Percentiles rank a stretch among this genome's conserved stretches.
phyloP scores from a whole-genome alignment of 1,140 invertebrate species.

The Zaprionus capensis region DNA sequence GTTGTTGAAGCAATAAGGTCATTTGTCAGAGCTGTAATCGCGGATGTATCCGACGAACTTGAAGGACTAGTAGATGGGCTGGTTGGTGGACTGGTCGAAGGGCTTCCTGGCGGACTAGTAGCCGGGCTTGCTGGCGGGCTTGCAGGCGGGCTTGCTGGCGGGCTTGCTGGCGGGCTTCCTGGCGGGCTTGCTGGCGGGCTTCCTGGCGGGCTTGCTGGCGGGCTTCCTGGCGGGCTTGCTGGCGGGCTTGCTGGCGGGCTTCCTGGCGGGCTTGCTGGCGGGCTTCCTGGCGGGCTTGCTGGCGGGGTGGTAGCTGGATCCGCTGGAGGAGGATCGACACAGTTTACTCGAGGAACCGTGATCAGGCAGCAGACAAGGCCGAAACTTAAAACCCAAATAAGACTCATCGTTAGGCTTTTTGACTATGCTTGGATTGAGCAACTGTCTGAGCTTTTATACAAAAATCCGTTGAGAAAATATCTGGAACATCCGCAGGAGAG shows the following conservation, averaged over 20 bases:
- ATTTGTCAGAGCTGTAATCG: background rate
- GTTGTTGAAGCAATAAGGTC: background rate
- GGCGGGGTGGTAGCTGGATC: background rate
- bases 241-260: too few species aligned
- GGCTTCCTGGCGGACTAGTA: too few species aligned
- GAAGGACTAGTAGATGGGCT: background rate
- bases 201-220: too few species aligned
- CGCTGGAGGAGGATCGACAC: too few species aligned
- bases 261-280: too few species aligned
- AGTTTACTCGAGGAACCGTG: background rate
- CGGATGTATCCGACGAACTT: background rate
- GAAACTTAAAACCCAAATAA: background rate
- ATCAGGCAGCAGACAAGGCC: background rate
- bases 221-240: background rate
- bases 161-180: too few species aligned
- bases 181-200: too few species aligned
- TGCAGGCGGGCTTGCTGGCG: too few species aligned
- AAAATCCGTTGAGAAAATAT: background rate
- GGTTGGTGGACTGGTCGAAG: background rate
- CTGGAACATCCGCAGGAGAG: too few species aligned
- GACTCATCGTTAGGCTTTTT: background rate
- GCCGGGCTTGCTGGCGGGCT: too few species aligned
- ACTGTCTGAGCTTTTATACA: background rate
- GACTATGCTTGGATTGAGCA: background rate
- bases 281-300: background rate